Base-by-base conservation (phyloP, 2,797 vertebrate genomes). In the Dallia pectoralis region DNA sequence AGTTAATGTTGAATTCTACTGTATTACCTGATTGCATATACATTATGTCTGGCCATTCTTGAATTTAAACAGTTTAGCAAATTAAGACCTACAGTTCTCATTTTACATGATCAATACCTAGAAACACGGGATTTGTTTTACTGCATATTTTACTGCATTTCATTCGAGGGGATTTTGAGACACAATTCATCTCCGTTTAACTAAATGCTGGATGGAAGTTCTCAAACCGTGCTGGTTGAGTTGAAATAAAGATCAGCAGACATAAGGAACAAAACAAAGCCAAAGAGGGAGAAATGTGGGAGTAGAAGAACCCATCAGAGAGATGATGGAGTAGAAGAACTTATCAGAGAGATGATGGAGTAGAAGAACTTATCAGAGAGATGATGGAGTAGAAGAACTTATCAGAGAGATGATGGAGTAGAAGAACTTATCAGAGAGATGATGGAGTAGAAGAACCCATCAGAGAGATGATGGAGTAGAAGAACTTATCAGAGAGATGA, bases 391-490 rank as follows among this genome's bases (percentile, higher is more conserved):
- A 16, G 47, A 12, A 40, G 66, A 77, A 70, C 74, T 67, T 69
- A 63, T 76, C 75, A 74, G 33, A n/a, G 70, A 75, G 67, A 73
- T 33, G n/a, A n/a, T n/a, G n/a, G n/a, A n/a, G n/a, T n/a, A n/a
- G n/a, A n/a, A n/a, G n/a, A n/a, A n/a, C n/a, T n/a, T n/a, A n/a
- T n/a, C n/a, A n/a, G 51, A 40, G n/a, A n/a, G n/a, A n/a, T n/a
- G n/a, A n/a, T 12, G 18, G 32, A 67, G 4, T 22, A 16, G 47
- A 12, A 40, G 66, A 77, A 70, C 74, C 68, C 68, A 63, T 76
- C 75, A 74, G 33, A n/a, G 70, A 75, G 67, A 73, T 33, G n/a
- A n/a, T n/a, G n/a, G n/a, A n/a, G n/a, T n/a, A n/a, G n/a, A n/a
- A n/a, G n/a, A n/a, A n/a, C n/a, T n/a, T n/a, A n/a, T n/a, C n/a